Conservation (phyloP, 2,888 invertebrate species). For the Parnassius mnemosyne region DNA sequence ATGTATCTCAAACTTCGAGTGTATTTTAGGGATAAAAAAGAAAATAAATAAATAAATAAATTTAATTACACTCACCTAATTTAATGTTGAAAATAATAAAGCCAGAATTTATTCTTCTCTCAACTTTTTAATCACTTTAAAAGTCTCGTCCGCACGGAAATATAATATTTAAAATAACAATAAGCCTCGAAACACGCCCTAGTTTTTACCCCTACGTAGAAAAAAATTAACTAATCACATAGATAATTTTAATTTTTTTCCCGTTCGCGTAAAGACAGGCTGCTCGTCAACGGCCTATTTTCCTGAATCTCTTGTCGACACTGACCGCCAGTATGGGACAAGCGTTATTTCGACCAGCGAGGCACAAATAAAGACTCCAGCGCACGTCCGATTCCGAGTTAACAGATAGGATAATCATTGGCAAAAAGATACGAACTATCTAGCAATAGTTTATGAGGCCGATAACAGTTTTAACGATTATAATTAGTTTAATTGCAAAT, state of each 20-base stretch:
- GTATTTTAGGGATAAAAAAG: not conserved
- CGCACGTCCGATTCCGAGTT: constrained; percentile 20
- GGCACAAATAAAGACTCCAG: constrained; percentile 19
- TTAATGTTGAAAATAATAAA: constrained; percentile 8
- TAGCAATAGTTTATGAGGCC: not conserved
- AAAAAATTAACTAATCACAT: constrained; percentile 37
- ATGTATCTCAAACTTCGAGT: not conserved
- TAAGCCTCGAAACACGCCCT: constrained; percentile 22
- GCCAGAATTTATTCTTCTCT: not conserved
- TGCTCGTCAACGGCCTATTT: constrained; percentile 59
- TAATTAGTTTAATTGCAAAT: no score
- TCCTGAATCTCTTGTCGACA: constrained; percentile 54
- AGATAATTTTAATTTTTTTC: constrained; percentile 49
- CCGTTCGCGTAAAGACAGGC: constrained; percentile 48
- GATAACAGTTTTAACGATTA: no score
- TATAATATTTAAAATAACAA: not conserved
- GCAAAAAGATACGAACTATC: not conserved
- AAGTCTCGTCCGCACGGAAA: not conserved
- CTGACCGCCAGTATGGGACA: constrained; percentile 41
- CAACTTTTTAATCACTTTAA: not conserved
- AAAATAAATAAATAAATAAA: not conserved
- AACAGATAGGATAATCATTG: constrained; percentile 14
- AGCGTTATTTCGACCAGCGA: constrained; percentile 17
- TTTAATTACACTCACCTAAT: constrained; percentile 15
- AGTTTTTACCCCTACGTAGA: constrained; percentile 17